A percentile compares a stretch with the other conserved stretches of the same genome.
Evolutionary conservation across 2,113 vertebrate species (phyloP).

Genomic region (Sminthopsis crassicaudata): DNA sequence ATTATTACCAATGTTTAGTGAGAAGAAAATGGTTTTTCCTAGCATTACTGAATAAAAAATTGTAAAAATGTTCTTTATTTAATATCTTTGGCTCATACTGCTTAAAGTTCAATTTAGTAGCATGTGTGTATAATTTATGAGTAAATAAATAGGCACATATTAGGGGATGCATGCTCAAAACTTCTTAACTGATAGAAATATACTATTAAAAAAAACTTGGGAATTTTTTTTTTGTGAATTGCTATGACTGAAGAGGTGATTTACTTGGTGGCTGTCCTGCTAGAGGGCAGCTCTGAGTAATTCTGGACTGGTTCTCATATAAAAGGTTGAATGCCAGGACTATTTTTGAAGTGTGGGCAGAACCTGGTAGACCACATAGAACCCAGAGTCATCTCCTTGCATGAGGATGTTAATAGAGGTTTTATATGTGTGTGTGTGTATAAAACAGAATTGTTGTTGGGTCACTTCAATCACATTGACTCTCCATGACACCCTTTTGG

Average conservation of each 20-base stretch:
- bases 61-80: background rate
- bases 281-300: background rate
- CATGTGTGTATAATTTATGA: background rate
- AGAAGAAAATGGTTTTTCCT: background rate
- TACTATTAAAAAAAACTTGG: background rate
- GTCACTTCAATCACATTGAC: background rate
- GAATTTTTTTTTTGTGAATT: background rate
- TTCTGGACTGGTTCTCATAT: background rate
- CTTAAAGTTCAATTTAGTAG: background rate
- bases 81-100: background rate
- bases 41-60: background rate
- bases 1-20: background rate
- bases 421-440: background rate
- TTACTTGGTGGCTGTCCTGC: background rate
- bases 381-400: background rate
- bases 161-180: background rate
- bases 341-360: background rate
- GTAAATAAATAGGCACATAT: background rate
- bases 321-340: background rate
- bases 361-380: background rate
- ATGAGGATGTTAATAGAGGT: background rate
- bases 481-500: background rate
- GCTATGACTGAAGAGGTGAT: background rate
- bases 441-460: background rate
- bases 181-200: background rate